A percentile compares a stretch with the other conserved stretches of the same genome.
Conservation (phyloP, 2,113 vertebrate species). For the Toxotes jaculatrix region DNA sequence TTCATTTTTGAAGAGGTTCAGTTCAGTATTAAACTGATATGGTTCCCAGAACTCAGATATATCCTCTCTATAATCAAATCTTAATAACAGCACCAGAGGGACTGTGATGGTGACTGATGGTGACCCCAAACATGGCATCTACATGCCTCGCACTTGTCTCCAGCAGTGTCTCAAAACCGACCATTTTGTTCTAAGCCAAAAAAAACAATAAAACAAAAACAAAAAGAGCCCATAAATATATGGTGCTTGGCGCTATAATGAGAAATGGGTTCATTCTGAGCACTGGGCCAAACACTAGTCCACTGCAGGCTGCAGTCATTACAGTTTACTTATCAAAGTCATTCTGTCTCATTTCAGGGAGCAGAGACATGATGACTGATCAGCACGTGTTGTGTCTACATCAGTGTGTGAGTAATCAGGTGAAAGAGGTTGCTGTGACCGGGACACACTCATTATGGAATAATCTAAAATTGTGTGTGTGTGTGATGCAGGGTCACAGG, state of each 20-base stretch:
- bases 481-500: constrained; percentile 68
- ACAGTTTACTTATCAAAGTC: constrained; percentile 65
- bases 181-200: not conserved
- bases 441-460: constrained; percentile 77
- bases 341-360: constrained; percentile 49
- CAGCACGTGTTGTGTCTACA: constrained; percentile 50
- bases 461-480: constrained; percentile 35
- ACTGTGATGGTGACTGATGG: too few relatives aligned
- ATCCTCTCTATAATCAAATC: too few relatives aligned
- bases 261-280: not conserved
- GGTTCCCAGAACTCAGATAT: too few relatives aligned
- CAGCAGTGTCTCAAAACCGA: not conserved
- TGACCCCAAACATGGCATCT: too few relatives aligned
- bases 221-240: not conserved
- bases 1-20: too few relatives aligned
- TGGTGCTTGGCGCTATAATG: not conserved
- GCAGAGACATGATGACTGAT: constrained; percentile 71
- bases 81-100: too few relatives aligned
- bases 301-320: constrained; percentile 34
- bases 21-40: too few relatives aligned
- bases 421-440: constrained; percentile 74
- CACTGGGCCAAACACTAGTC: not conserved
- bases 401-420: constrained; percentile 60
- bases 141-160: too few relatives aligned
- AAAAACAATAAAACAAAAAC: not conserved